Conservation (phyloP, 2,797 vertebrate genomes). For the Tolypeutes matacus region DNA sequence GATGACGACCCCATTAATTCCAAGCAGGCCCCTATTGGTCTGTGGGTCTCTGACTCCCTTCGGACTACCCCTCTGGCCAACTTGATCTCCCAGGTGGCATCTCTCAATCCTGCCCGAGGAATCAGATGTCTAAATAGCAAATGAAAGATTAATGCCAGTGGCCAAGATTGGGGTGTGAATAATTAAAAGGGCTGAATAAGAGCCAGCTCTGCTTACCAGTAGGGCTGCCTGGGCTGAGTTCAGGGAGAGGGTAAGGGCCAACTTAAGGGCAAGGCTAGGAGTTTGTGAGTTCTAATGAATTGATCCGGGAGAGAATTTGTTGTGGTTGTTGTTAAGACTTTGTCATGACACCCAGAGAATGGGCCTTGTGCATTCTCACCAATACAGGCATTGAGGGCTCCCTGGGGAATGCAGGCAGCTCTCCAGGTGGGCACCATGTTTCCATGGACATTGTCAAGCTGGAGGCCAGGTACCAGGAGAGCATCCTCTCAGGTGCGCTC, state of each 20-base stretch:
- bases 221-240: constrained; percentile 29
- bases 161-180: constrained; percentile 80
- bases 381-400: neutral
- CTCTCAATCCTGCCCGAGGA: constrained; percentile 65
- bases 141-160: constrained; percentile 81
- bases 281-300: neutral
- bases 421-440: neutral
- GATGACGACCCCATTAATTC: constrained; percentile 77
- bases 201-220: constrained; percentile 59
- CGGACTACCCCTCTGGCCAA: constrained; percentile 63
- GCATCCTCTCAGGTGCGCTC: neutral
- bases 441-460: neutral
- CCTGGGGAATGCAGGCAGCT: neutral
- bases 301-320: neutral
- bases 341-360: constrained; percentile 24
- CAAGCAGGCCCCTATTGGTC: constrained; percentile 52
- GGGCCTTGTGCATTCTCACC: neutral
- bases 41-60: constrained; percentile 42
- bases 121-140: constrained; percentile 81
- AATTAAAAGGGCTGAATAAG: constrained; percentile 77
- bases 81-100: constrained; percentile 76
- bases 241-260: constrained; percentile 62
- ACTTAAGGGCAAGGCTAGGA: constrained; percentile 10
- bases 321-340: neutral
- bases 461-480: neutral